Evolutionary conservation across 1,140 invertebrate genomes (phyloP), one percentile per base, ranked within the genome.

Genomic region (Lepidostoma basale): DNA sequence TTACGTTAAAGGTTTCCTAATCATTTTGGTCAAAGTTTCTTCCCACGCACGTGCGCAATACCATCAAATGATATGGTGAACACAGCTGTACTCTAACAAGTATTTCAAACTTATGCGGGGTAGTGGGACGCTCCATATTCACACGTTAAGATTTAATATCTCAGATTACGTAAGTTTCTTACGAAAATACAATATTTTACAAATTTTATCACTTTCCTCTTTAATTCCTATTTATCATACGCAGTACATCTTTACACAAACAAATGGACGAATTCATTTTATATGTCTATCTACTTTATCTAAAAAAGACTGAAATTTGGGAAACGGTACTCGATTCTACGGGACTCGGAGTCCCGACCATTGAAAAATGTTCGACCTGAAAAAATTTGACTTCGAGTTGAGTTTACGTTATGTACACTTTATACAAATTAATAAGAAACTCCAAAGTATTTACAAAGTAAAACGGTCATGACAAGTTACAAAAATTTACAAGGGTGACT

Each of bases 181-280:
- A 49, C n/a, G 45, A 49, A 49, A 49, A 49, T 49, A 49, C 45
- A 49, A 23, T 49, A 49, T 49, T 49, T 49, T 49, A 49, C 45
- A 49, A 47, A 22, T 49, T 22, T 26, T 49, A 22, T 49, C 45
- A 49, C 45, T 20, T 9, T 23, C 45, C 18, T 49, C 45, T 22
- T 22, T 49, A 49, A 12, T 49, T 49, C 45, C 25, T 23, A 18
- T 49, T 22, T 49, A 49, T 10, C 18, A 22, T 47, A 47, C 49
- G 28, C 52, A 28, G 18, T 30, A 54, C n/a, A 14, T 16, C 28
- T 56, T 56, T 56, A 56, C 26, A 56, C n/a, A 56, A 56, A 30
- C 28, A 56, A 56, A 16, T 56, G 52, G 52, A 56, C 52, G 52
- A 30, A 56, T 56, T 56, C 52, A 56, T 56, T 56, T 56, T 14